Base-by-base conservation (phyloP, 2,888 invertebrate genomes). In the Drosophila colorata region DNA sequence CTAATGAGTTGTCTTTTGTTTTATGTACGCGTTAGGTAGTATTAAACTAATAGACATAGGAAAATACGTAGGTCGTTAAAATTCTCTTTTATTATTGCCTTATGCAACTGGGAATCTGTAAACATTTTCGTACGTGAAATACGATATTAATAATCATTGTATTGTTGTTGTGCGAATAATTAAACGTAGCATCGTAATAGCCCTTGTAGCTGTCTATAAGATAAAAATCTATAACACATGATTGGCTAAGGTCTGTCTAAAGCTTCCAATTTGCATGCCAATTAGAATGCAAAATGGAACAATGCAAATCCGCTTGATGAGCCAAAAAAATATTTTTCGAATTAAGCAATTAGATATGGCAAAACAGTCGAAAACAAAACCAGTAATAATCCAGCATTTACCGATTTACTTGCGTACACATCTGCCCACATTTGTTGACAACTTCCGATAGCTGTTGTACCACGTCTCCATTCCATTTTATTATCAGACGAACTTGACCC, bases 261-360 rank as follows among this genome's bases (percentile, higher is more conserved):
- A 23, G 31, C 43, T 49, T 46, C 23, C 44, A 58, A 87, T 83
- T 88, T 77, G 69, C 71, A 87, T 77, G 56, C 70, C 64, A 74
- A 80, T 84, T 64, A 47, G 28, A 53, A 57, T 68, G 31, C 51
- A 59, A 63, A 43, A 35, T 60, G 38, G 60, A 65, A 81, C 86
- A 78, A 78, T 81, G 55, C 46, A 38, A 65, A 56, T 52, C 8
- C 20, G 25, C 33, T 14, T 55, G 41, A 51, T 40, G 52, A 65
- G 51, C 20, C 16, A 25, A 20, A 49, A 68, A 33, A 51, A 51
- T 56, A 60, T 57, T 63, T 53, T 18, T 53, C 37, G 57, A 84
- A 75, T 68, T 65, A 43, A 63, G 70, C 69, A 84, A 81, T 80
- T 78, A 73, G 28, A 55, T 41, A 31, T 59, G 61, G 33, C 61